Base-by-base conservation (phyloP, 2,113 vertebrate genomes). In the Chroicocephalus ridibundus region DNA sequence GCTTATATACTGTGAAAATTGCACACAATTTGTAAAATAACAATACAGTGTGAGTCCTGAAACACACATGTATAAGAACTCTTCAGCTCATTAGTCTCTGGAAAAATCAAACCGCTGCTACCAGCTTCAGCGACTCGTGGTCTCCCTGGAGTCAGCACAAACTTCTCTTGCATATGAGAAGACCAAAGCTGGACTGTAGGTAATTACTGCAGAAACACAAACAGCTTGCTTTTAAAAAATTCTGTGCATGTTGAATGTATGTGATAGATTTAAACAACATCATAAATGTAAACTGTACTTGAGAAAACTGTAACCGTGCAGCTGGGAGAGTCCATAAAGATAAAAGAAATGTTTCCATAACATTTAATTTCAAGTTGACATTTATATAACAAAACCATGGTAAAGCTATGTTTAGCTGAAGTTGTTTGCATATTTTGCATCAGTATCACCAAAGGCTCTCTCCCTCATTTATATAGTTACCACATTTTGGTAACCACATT, bases 341-440 rank as follows among this genome's bases (percentile, higher is more conserved):
- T 95, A 96, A 97, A 96, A 94, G 66, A 94, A 95, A 94, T 93
- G 86, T 96, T 97, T 96, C 95, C 96, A 97, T 97, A 97, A 97
- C 95, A 97, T 87, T 95, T 90, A 96, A 94, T 89, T 97, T 95
- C 70, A 66, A 95, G 84, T 52, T 97, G 95, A 97, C 96, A 91
- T 97, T 97, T 97, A 95, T 96, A 93, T 94, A 96, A 94, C 95
- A 96, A 96, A 97, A 92, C 74, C 90, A 87, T 80, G 77, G 94
- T 94, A 97, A 96, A 96, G 86, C 94, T 97, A 96, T 94, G 95
- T 96, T 97, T 95, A 96, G 96, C 91, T 11, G 4, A 91, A 95
- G 84, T 58, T 96, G 94, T 96, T 96, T 96, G 96, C 93, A 96
- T 96, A 94, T 89, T 97, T 96, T 90, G 84, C 82, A 93, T 95